A percentile compares a stretch with the other conserved stretches of the same genome.
Conservation (phyloP, 1,140 invertebrate species). For the Diuraphis noxia region DNA sequence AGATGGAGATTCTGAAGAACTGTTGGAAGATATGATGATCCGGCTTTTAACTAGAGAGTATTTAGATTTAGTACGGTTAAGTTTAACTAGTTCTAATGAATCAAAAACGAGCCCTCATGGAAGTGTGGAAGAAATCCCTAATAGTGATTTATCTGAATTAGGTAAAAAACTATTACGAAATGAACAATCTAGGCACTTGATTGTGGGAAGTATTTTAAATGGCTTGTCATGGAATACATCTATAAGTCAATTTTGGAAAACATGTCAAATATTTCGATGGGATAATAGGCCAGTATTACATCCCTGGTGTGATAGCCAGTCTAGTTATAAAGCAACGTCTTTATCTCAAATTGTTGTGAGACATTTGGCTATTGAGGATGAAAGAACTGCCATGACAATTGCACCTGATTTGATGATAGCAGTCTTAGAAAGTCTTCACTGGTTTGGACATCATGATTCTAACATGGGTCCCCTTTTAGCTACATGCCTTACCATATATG, state of each 20-base stretch:
- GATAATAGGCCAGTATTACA: slow-evolving; percentile 26
- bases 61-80: slow-evolving; percentile 78
- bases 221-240: slow-evolving; percentile 41
- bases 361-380: slow-evolving; percentile 18
- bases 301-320: slow-evolving; percentile 44
- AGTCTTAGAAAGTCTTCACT: slow-evolving; percentile 47
- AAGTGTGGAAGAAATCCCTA: slow-evolving; percentile 45
- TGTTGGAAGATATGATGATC: slow-evolving; percentile 85
- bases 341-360: slow-evolving; percentile 26
- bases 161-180: slow-evolving; percentile 68
- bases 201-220: slow-evolving; percentile 46
- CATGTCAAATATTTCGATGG: slow-evolving; percentile 45
- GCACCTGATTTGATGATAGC: slow-evolving; percentile 45
- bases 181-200: slow-evolving; percentile 44
- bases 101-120: slow-evolving; percentile 55
- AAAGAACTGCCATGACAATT: slow-evolving; percentile 45
- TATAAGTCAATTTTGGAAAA: slow-evolving; percentile 50
- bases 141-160: slow-evolving; percentile 63
- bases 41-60: slow-evolving; percentile 85
- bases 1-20: slow-evolving; percentile 68
- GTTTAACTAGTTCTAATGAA: slow-evolving; percentile 63
- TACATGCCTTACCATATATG: slow-evolving; percentile 34
- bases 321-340: slow-evolving; percentile 29
- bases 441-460: slow-evolving; percentile 48
- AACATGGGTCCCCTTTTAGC: slow-evolving; percentile 43